A percentile compares a stretch with the other conserved stretches of the same genome.
phyloP scores from a whole-genome alignment of 1,140 invertebrate species.

The Planococcus citri region DNA sequence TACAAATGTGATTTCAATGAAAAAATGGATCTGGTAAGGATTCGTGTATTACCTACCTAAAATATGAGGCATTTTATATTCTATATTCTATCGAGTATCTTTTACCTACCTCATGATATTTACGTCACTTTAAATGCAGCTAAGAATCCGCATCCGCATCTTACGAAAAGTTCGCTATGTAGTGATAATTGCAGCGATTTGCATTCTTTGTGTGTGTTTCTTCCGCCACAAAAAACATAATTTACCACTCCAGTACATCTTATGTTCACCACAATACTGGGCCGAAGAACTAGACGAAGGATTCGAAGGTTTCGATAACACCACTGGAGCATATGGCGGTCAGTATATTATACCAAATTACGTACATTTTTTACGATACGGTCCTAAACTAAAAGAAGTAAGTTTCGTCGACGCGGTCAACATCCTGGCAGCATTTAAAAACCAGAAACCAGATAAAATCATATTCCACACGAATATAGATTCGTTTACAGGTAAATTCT shows the following conservation, averaged over 20 bases:
- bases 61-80: too few relatives aligned
- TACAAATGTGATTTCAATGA: too few relatives aligned
- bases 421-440: conserved; percentile 27
- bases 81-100: too few relatives aligned
- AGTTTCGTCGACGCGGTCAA: conserved; percentile 26
- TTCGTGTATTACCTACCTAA: too few relatives aligned
- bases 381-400: conserved; percentile 9
- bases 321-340: conserved; percentile 22
- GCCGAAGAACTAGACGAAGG: conserved; percentile 13
- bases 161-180: too few relatives aligned
- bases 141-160: too few relatives aligned
- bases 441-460: conserved; percentile 29
- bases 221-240: not conserved
- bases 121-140: too few relatives aligned
- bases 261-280: conserved; percentile 10
- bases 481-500: conserved; percentile 27
- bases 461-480: conserved; percentile 28
- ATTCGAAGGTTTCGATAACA: conserved; percentile 28
- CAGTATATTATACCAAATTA: conserved; percentile 28
- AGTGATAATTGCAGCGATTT: not conserved
- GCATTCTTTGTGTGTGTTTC: not conserved
- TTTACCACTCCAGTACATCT: not conserved
- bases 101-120: too few relatives aligned
- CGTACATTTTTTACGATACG: conserved; percentile 28
- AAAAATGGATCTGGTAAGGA: too few relatives aligned